Evolutionary conservation across 2,797 vertebrate species (phyloP), one percentile per base, ranked within the genome.

Genomic region (Netta rufina): DNA sequence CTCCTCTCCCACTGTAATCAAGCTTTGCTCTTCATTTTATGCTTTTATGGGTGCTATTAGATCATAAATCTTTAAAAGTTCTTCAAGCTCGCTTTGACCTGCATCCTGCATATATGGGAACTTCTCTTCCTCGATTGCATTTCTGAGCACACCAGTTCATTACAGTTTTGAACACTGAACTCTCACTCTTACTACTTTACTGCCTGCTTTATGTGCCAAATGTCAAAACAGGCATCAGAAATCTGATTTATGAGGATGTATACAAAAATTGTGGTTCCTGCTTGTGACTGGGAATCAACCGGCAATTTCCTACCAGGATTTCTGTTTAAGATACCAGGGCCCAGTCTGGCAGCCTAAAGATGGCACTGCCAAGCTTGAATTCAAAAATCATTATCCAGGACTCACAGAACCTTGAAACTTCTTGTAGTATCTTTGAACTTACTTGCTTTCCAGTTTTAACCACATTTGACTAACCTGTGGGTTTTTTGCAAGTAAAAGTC

Each of bases 121-220:
- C 81, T 89, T 89, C 93, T 87, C 72, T 92, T 58, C 75, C 61
- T 57, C 57, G 30, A 69, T 60, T 81, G 83, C 70, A n/a, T 90
- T 87, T 57, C 36, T 39, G 43, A 94, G 53, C 54, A 70, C 13
- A 61, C 33, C 62, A 81, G 76, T 86, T 95, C 92, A 90, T 92
- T 93, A 95, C 72, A 91, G 74, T 93, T 94, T 92, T 93, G 77
- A 94, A 91, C 80, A 49, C 60, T 43, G 86, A 90, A 74, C 92
- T 60, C 84, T 87, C 86, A 87, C 84, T 95, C 77, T 81, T 56
- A 91, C 56, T 86, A 90, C 94, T 86, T 95, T 95, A 89, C 86
- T 33, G 4, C 67, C 56, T 62, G n/a, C 83, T 76, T 93, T 92
- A 94, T 95, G 74, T 11, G 71, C 71, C 13, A 7, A 78, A 56